phyloP scores from a whole-genome alignment of 2,113 vertebrate genomes.

The Capreolus pygargus region DNA sequence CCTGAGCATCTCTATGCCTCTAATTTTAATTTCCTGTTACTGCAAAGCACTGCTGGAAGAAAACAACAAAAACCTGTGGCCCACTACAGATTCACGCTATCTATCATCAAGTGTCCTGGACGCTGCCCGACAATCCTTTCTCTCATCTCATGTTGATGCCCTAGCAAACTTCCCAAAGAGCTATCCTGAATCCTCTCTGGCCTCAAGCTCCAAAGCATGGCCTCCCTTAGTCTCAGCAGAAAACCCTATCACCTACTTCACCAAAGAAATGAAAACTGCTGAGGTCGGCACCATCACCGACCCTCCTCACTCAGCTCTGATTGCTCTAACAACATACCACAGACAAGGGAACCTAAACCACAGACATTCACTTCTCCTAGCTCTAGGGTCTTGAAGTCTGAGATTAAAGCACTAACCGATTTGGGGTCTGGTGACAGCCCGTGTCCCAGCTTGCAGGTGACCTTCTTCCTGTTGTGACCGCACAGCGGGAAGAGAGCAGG shows the following conservation, averaged over 20 bases:
- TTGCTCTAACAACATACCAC: neutral
- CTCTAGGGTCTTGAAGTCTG: neutral
- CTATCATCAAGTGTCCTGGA: neutral
- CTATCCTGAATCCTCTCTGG: neutral
- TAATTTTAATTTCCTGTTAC: neutral
- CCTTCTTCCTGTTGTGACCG: neutral
- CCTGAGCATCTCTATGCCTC: neutral
- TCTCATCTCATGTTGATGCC: neutral
- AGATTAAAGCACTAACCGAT: neutral
- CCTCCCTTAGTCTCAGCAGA: neutral
- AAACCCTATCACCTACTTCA: neutral
- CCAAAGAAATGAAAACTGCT: neutral
- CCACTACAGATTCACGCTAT: neutral
- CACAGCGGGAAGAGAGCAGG: neutral
- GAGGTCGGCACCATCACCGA: neutral
- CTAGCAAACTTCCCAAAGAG: neutral
- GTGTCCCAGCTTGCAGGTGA: neutral
- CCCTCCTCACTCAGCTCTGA: neutral
- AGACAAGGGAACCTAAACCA: neutral
- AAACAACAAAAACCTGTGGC: neutral
- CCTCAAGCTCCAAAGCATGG: neutral
- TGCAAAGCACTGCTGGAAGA: neutral
- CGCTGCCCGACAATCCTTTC: neutral
- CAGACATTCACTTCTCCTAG: neutral
- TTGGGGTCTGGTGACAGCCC: neutral